A percentile compares a stretch with the other conserved stretches of the same genome.
Conservation (phyloP, 2,888 invertebrate genomes). For the Cataglyphis cursor region DNA sequence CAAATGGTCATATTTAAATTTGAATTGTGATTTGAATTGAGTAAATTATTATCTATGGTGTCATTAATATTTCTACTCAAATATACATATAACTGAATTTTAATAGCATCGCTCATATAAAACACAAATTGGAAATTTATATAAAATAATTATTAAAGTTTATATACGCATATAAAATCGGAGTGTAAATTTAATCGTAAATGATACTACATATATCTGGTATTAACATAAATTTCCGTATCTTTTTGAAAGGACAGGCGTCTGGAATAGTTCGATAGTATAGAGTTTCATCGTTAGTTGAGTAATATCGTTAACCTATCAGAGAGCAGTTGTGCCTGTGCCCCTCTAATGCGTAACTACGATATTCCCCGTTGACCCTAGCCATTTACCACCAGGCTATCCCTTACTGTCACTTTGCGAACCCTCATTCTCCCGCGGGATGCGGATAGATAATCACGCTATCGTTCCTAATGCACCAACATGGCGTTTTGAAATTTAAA, state of each 20-base stretch:
- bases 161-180: background rate
- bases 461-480: conserved; percentile 75
- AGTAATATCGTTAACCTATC: conserved; percentile 81
- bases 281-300: conserved; percentile 75
- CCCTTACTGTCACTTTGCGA: conserved; percentile 71
- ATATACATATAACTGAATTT: background rate
- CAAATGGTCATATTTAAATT: background rate
- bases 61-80: background rate
- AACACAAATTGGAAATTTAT: background rate
- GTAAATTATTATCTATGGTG: background rate
- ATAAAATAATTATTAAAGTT: background rate
- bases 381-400: conserved; percentile 77
- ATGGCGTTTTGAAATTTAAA: conserved; percentile 38
- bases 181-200: background rate
- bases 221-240: conserved; percentile 58
- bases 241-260: conserved; percentile 68
- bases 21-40: background rate
- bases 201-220: background rate
- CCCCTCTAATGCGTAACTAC: conserved; percentile 77
- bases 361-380: conserved; percentile 80
- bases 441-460: conserved; percentile 74
- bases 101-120: background rate
- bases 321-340: conserved; percentile 78
- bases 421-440: conserved; percentile 71
- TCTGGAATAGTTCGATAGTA: conserved; percentile 67